Base-by-base conservation (phyloP, 2,888 invertebrate species). In the Dynastes hyllus region DNA sequence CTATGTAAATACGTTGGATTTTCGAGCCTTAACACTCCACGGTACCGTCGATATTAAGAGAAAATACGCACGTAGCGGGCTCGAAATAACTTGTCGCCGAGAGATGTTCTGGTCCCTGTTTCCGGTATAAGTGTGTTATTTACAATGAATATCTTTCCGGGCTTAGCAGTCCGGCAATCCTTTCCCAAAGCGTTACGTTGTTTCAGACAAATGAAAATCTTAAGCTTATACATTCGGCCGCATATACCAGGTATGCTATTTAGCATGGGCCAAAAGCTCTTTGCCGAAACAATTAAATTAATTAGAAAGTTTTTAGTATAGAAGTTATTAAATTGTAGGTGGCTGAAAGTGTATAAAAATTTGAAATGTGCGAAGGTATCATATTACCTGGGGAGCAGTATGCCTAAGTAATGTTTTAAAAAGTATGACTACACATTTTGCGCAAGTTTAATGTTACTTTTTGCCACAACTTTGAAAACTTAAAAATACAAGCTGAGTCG, bases 1-100 rank as follows among this genome's bases (percentile, higher is more conserved):
- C 45, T 75, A 75, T 75, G 73, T 75, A 75, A 75, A 75, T 75
- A 61, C 61, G 45, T 45, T 4, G 61, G 73, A 75, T 75, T 75
- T 69, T 75, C 73, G 22, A 22, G 32, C 58, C 58, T 75, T 75
- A 75, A 40, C 58, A n/a, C 40, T 16, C 22, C n/a, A 61, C 45
- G 50, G 45, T 16, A 27, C 73, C 45, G 58, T 27, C 63, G 50
- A 75, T 61, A 61, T 75, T 51, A 51, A 51, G 27, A 69, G 55
- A 63, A 63, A 29, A 63, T 63, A 32, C 27, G 27, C 53, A n/a
- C 53, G 50, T 29, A 27, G 51, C 16, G 11, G 69, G 29, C 69
- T 51, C 69, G 27, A 51, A 67, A 67, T 67, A 67, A 69, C 69
- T 69, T 53, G 69, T 69, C 69, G 69, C 29, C 51, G 22, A 45